phyloP scores from a whole-genome alignment of 2,888 invertebrate species.

The Drosophila aldrichi region DNA sequence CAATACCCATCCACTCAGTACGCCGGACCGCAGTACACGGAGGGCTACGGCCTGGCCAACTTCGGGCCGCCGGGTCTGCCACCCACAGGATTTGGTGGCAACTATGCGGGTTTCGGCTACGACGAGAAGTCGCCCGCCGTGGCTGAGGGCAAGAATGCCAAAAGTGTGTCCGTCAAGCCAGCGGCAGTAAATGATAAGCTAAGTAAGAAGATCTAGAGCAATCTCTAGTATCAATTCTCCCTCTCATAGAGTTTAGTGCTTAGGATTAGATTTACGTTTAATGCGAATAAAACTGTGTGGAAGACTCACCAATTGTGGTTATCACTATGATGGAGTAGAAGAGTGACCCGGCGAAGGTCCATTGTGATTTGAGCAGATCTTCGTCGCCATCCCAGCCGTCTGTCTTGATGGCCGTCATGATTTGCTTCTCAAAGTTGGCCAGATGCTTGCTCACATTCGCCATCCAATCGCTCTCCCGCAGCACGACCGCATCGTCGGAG shows the following conservation, averaged over 20 bases:
- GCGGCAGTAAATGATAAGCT: constrained; percentile 71
- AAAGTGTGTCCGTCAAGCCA: constrained; percentile 39
- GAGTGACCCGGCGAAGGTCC: constrained; percentile 95
- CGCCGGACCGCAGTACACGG: constrained; percentile 69
- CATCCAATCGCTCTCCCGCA: constrained; percentile 93
- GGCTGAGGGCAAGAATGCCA: constrained; percentile 75
- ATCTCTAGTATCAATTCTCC: background rate
- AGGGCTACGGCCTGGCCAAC: constrained; percentile 75
- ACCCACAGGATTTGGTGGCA: constrained; percentile 44
- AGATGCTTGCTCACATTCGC: constrained; percentile 88
- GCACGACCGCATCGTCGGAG: constrained; percentile 86
- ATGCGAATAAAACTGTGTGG: constrained; percentile 33
- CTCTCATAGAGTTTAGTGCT: constrained; percentile 35
- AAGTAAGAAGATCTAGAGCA: constrained; percentile 63
- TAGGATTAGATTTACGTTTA: constrained; percentile 48
- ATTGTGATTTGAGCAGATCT: constrained; percentile 88
- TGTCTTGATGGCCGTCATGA: constrained; percentile 93
- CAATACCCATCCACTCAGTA: constrained; percentile 56
- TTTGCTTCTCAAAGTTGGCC: constrained; percentile 89
- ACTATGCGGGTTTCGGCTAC: constrained; percentile 53
- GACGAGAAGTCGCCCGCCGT: constrained; percentile 64
- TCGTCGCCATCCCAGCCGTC: constrained; percentile 96
- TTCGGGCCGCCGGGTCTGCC: constrained; percentile 49
- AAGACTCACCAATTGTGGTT: constrained; percentile 94
- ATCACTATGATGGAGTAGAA: constrained; percentile 98